Evolutionary conservation across 64 coral and sea anemone genomes (phyloP).

Genomic region (Montipora efflorescens): DNA sequence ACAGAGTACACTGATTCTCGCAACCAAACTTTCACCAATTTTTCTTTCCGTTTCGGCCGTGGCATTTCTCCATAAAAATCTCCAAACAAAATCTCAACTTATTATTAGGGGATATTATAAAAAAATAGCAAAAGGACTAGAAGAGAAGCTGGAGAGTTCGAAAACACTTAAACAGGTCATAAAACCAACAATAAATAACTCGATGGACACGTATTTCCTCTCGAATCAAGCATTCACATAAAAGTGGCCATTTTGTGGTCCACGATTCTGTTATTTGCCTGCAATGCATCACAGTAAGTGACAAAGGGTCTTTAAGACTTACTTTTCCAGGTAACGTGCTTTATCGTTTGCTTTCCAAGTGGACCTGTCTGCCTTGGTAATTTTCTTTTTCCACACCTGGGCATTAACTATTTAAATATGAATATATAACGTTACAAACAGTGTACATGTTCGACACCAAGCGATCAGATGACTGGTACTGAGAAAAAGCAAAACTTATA

Average conservation of each 20-base stretch:
- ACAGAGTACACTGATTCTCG: neutral
- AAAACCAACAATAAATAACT: too few species aligned
- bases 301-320: neutral
- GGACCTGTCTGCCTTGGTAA: conserved; percentile 7
- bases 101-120: too few species aligned
- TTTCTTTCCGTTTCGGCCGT: neutral
- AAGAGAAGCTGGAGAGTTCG: too few species aligned
- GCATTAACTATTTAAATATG: neutral
- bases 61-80: neutral
- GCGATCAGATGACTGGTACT: neutral
- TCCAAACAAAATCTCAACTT: too few species aligned
- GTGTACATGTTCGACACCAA: neutral
- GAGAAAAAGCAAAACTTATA: neutral
- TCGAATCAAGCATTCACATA: neutral
- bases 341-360: conserved; percentile 33
- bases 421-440: neutral
- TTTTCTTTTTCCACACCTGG: conserved; percentile 36
- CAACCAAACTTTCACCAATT: neutral
- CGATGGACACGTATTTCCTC: neutral
- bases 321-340: neutral
- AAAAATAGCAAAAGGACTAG: too few species aligned
- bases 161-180: too few species aligned
- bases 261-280: neutral
- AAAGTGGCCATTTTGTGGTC: neutral
- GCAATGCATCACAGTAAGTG: too few species aligned